Evolutionary conservation across 2,113 vertebrate genomes (phyloP).

Genomic region (Salvelinus fontinalis): DNA sequence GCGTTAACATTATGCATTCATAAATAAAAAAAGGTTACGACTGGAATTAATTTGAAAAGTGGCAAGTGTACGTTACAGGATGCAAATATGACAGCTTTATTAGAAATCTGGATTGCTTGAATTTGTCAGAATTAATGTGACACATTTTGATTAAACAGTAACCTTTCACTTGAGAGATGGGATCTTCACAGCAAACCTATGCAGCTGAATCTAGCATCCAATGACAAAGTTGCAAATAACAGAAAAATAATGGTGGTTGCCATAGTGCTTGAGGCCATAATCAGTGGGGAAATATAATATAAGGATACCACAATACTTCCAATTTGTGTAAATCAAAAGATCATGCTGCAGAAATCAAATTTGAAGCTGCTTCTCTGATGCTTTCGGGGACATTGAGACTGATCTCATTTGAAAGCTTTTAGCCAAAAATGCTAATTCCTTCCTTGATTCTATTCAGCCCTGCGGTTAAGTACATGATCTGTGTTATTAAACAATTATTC

Average conservation of each 20-base stretch:
- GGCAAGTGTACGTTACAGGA: constrained; percentile 38
- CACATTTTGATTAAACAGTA: constrained; percentile 37
- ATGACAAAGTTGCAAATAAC: neutral
- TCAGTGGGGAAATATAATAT: neutral
- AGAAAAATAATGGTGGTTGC: neutral
- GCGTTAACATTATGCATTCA: constrained; percentile 11
- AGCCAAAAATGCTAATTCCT: neutral
- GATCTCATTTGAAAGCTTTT: neutral
- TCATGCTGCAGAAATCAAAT: neutral
- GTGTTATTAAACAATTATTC: constrained; percentile 41
- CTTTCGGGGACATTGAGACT: neutral
- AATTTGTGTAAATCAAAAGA: neutral
- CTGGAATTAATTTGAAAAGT: constrained; percentile 44
- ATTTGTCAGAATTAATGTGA: constrained; percentile 53
- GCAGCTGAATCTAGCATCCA: neutral
- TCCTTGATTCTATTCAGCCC: neutral
- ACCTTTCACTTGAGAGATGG: constrained; percentile 12
- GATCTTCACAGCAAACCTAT: constrained; percentile 13
- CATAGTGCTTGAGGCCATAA: neutral
- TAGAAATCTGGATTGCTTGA: constrained; percentile 46
- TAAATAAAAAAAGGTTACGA: constrained; percentile 43
- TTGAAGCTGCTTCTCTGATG: neutral
- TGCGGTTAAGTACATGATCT: neutral
- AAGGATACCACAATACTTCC: neutral
- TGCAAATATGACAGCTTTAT: constrained; percentile 55